Evolutionary conservation across 2,797 vertebrate species (phyloP), one percentile per base, ranked within the genome.

Genomic region (Danio jaintianensis): DNA sequence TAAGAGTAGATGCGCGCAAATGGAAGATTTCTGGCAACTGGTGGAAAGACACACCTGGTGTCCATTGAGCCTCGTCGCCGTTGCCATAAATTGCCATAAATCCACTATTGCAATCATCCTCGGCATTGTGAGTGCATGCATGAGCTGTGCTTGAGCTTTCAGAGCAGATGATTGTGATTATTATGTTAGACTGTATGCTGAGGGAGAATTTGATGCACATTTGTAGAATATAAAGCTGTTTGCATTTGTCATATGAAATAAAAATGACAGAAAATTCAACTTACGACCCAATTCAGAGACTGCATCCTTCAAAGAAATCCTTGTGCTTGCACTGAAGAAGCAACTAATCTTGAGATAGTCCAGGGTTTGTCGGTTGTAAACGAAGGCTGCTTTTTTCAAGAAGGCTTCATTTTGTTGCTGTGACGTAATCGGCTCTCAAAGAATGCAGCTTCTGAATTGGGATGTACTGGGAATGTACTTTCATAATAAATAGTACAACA

Each of bases 1-100:
- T 59, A 68, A 78, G 43, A 68, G 55, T 42, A 69, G 75, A 55
- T 11, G 20, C 20, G 13, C 4, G 15, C 66, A 56, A 69, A 78
- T 59, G 43, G 45, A 78, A 69, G 43, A 69, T 78, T 68, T 63
- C 43, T 68, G 53, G 64, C 75, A 67, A 58, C 11, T 15, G 0
- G n/a, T 42, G 66, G 40, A 69, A 43, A 78, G 66, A 13, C 1
- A 43, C 66, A 78, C 45, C 53, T 78, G 76, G 55, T 78, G 43
- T 66, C 20, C 16, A 56, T 56, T 67, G 75, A 77, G 75, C 15
- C 22, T 69, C n/a, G 6, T 11, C 43, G 40, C 43, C 11, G 11
- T 38, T 69, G 45, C 7, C 12, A 47, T 7, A 47, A 47, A 29
- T 29, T 29, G 63, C 63, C 63, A 77, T 67, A 38, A 68, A 67